Evolutionary conservation across 35 echinoderm and acorn worm species (phyloP).

Genomic region (Antedon bifida): DNA sequence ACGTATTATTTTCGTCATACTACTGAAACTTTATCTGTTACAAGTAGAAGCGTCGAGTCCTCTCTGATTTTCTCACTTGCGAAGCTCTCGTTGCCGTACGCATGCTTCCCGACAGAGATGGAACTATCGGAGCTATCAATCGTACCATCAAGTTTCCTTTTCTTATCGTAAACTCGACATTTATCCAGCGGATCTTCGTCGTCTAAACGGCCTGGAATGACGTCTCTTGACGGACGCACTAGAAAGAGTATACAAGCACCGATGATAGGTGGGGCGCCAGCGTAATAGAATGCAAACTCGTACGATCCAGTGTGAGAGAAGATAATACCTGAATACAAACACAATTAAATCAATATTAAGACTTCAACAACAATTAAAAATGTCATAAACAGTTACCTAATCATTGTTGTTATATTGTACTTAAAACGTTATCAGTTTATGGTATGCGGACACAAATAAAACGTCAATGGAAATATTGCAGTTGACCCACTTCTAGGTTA

Average conservation of each 20-base stretch:
- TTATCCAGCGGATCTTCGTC: background rate
- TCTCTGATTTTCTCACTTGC: background rate
- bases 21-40: background rate
- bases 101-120: background rate
- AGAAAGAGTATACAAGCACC: conserved; percentile 64
- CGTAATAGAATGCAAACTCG: conserved; percentile 48
- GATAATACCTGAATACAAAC: conserved; percentile 47
- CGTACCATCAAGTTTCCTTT: background rate
- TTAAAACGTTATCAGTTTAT: too few species aligned
- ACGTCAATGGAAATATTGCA: too few species aligned
- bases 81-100: background rate
- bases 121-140: background rate
- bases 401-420: too few species aligned
- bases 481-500: too few species aligned
- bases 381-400: too few species aligned
- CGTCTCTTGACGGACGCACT: conserved; percentile 17
- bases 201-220: background rate
- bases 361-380: background rate
- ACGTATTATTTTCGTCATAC: background rate
- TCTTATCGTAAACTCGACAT: background rate
- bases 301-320: conserved; percentile 48
- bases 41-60: background rate
- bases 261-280: conserved; percentile 70
- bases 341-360: background rate
- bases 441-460: too few species aligned